Evolutionary conservation across 1,140 invertebrate species (phyloP), one percentile per base, ranked within the genome.

Genomic region (Drusus annulatus): DNA sequence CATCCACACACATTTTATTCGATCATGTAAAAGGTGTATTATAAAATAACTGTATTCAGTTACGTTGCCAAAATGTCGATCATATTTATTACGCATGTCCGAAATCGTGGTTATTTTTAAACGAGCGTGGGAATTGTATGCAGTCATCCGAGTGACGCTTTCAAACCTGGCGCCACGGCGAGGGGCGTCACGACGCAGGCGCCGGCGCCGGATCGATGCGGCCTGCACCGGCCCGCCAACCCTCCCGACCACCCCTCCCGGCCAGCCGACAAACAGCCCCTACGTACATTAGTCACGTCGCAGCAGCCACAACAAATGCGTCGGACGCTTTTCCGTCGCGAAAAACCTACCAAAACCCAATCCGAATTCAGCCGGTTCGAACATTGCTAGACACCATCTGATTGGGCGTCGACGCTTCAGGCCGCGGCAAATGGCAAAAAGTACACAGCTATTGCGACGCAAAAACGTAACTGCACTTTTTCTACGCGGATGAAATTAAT

Each of bases 251-350:
- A 36, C 31, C 36, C 36, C 36, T 45, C 36, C 36, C 36, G 36
- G 36, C 36, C 36, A 13, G 36, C 36, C 36, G 7, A 45, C 36
- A 8, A 45, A 45, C 36, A 45, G 50, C 21, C 17, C 71, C 19
- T 16, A 17, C 19, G 17, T n/a, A 36, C 45, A 28, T 77, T 65
- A 77, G 75, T 77, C 75, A 65, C 60, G 17, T 25, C 58, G 31
- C n/a, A 21, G n/a, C 60, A 50, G 28, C 75, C 58, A 77, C n/a
- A 77, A 77, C 75, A 77, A 77, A 77, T 77, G 50, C 75, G 75
- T 65, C 75, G 75, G 17, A 17, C n/a, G 31, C 45, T 69, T 51
- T n/a, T 19, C 17, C 36, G 23, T 17, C 31, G 4, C 65, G 65
- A 69, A 19, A 19, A 19, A 19, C 31, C 65, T 51, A 56, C 19